Evolutionary conservation across 2,113 vertebrate species (phyloP).

Genomic region (Prochilodus magdalenae): DNA sequence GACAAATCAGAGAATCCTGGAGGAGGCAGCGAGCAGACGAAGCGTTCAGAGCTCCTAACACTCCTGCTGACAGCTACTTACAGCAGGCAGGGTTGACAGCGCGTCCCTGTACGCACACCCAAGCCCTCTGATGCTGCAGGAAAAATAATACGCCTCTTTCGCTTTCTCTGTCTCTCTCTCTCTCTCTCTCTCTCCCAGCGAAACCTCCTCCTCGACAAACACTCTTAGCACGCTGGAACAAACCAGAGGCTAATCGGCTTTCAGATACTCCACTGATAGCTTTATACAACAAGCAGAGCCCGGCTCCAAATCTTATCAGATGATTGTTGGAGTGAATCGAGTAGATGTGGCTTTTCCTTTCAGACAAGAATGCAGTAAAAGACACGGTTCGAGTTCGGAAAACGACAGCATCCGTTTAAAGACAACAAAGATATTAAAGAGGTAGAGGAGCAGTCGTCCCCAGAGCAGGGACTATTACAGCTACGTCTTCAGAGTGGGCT

Average conservation of each 20-base stretch:
- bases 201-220: constrained; percentile 28
- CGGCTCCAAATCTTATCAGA: not conserved
- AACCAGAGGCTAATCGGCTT: constrained; percentile 34
- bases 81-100: constrained; percentile 17
- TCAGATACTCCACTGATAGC: constrained; percentile 23
- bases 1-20: constrained; percentile 56
- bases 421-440: not conserved
- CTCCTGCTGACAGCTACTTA: constrained; percentile 51
- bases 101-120: not conserved
- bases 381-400: too few species aligned
- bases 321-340: not conserved
- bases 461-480: too few species aligned
- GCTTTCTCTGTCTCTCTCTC: not conserved
- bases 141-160: constrained; percentile 58
- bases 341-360: not conserved
- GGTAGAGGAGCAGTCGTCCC: not conserved
- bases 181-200: not conserved
- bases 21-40: constrained; percentile 52
- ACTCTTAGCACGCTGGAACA: not conserved
- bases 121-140: constrained; percentile 32
- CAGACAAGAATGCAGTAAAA: too few species aligned
- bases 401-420: not conserved
- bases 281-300: not conserved
- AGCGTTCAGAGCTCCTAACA: constrained; percentile 55
- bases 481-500: too few species aligned